Percentiles rank a stretch among this genome's conserved stretches.
Conservation (phyloP, 1,140 invertebrate genomes). For the Wiebesia pumilae region DNA sequence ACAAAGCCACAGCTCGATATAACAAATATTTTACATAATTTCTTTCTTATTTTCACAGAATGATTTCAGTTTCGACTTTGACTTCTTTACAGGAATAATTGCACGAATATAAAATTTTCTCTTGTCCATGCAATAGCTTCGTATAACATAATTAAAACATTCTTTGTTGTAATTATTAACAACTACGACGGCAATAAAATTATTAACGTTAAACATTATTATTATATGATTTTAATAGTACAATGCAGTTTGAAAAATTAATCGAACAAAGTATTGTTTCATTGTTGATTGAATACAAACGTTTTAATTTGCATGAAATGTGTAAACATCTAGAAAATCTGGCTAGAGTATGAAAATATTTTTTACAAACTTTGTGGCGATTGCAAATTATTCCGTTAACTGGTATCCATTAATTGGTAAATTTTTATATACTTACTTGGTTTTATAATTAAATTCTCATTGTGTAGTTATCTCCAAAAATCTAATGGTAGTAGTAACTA, state of each 20-base stretch:
- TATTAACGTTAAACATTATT: no score
- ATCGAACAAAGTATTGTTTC: neutral
- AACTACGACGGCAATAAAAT: neutral
- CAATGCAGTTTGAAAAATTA: neutral
- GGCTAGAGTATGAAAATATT: no score
- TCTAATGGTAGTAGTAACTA: neutral
- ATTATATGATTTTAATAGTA: neutral
- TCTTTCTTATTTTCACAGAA: neutral
- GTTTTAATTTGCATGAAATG: no score
- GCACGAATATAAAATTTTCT: neutral
- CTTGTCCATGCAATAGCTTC: neutral
- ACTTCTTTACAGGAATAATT: neutral
- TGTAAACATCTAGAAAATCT: no score
- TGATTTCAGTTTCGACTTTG: neutral
- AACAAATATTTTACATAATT: neutral
- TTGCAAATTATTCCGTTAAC: no score
- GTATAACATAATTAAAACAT: neutral
- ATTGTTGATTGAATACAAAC: neutral
- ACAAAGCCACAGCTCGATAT: neutral
- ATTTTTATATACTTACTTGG: neutral
- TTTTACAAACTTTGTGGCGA: no score
- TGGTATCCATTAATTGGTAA: neutral
- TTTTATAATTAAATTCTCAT: neutral
- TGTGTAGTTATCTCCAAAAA: neutral
- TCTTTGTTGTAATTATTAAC: neutral